phyloP scores from a whole-genome alignment of 2,888 invertebrate genomes.

The Pachycephus smyrnensis region DNA sequence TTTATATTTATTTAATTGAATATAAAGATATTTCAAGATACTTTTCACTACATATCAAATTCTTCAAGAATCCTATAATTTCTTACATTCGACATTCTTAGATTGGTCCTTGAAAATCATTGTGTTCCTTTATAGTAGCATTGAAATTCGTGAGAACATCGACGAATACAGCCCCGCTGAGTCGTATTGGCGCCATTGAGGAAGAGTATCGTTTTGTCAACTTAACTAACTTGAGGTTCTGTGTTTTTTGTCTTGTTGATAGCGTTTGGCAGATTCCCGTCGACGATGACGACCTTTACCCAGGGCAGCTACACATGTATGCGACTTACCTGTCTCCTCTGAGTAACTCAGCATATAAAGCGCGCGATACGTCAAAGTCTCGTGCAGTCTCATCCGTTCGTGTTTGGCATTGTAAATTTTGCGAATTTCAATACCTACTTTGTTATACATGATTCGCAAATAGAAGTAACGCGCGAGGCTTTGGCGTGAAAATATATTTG shows the following conservation, averaged over 20 bases:
- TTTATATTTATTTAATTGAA: neutral
- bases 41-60: neutral
- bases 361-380: constrained; percentile 51
- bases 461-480: neutral
- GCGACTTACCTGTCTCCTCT: constrained; percentile 64
- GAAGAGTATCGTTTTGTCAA: constrained; percentile 12
- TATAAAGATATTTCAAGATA: neutral
- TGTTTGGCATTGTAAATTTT: neutral
- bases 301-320: constrained; percentile 93
- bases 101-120: neutral
- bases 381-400: constrained; percentile 14
- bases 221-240: constrained; percentile 38
- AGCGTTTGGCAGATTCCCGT: constrained; percentile 88
- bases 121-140: neutral
- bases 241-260: constrained; percentile 67
- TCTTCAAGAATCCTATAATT: neutral
- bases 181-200: neutral
- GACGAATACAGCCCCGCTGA: neutral
- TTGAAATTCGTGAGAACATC: neutral
- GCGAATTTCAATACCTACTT: neutral
- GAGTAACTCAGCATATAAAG: constrained; percentile 56
- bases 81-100: neutral
- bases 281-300: constrained; percentile 83
- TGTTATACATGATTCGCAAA: neutral
- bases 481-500: neutral